Conservation (phyloP, 30 jellyfish, hydroid and myxozoan genomes). For the Morbakka virulenta region DNA sequence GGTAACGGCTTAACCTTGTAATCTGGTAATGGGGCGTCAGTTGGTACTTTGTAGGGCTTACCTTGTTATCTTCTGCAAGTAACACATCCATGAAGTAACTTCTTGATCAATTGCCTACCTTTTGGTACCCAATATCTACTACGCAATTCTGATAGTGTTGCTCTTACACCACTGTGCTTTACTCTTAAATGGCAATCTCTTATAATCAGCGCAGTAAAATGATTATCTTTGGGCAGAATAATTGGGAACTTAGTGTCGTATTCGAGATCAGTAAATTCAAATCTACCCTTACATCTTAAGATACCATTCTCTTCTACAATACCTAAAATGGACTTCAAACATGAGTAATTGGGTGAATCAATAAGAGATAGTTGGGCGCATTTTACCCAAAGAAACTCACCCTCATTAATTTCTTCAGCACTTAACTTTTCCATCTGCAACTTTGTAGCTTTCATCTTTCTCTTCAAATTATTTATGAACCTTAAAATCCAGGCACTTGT, state of each 20-base stretch:
- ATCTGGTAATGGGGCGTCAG: conserved; percentile 1
- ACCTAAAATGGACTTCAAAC: not conserved
- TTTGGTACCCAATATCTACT: no score
- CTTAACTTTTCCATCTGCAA: no score
- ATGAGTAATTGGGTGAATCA: not conserved
- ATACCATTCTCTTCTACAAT: not conserved
- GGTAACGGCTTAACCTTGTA: no score
- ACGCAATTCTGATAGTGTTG: conserved; percentile 36
- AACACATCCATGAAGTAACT: no score
- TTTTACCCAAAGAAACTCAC: conserved; percentile 15
- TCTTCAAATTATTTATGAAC: no score
- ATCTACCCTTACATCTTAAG: conserved; percentile 29
- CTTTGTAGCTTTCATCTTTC: no score
- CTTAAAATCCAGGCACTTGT: no score
- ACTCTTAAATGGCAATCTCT: not conserved
- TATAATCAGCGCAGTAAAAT: not conserved
- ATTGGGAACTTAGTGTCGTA: conserved; percentile 19
- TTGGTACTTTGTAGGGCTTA: conserved; percentile 15
- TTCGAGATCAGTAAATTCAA: conserved; percentile 5
- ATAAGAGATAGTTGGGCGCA: conserved; percentile 11
- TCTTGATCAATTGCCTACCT: no score
- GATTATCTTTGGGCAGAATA: conserved; percentile 21
- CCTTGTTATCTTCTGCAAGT: conserved; percentile 37
- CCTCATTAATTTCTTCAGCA: conserved; percentile 14
- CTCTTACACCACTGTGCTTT: conserved; percentile 2